Base-by-base conservation (phyloP, 2,888 invertebrate species). In the Ennomos fuscantarius region DNA sequence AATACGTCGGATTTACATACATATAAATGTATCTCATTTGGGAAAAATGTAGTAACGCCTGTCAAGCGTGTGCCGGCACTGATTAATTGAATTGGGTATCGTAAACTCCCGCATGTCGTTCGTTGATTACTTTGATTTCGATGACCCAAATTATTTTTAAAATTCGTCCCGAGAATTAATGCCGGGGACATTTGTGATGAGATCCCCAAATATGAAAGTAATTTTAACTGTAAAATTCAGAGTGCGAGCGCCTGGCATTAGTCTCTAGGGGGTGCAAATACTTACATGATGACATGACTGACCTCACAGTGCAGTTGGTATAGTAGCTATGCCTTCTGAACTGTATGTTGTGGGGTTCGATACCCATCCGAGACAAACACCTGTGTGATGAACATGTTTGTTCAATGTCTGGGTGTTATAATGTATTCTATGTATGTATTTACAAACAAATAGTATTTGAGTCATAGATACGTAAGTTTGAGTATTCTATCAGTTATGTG, bases 11-110 rank as follows among this genome's bases (percentile, higher is more conserved):
- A 47, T 37, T 55, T 54, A 34, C 32, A 59, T 40, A n/a, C 32
- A 10, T 37, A 24, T 44, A 35, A 36, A 44, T 52, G 31, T 47
- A 41, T 55, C 37, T 39, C 40, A 43, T 49, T n/a, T 10, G 24
- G 10, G 13, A 58, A 55, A 53, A 39, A 51, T 44, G 39, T 50
- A 15, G 37, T 54, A 13, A 32, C 34, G 31, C 15, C 32, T 13
- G 10, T 51, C 43, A 44, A 36, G 13, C 43, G 13, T 52, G 43
- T 39, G 34, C 52, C 32, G 65, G 65, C 69, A 68, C 71, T 74
- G 72, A 73, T 76, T 77, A 76, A 79, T 80, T 74, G 73, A 73
- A 71, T 63, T 72, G 74, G 66, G 74, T 74, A 73, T 62, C 62
- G 51, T 55, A 57, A 55, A 70, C 70, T 69, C 68, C 53, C 66